Evolutionary conservation across 1,140 invertebrate species (phyloP).

Genomic region (Anastrepha obliqua): DNA sequence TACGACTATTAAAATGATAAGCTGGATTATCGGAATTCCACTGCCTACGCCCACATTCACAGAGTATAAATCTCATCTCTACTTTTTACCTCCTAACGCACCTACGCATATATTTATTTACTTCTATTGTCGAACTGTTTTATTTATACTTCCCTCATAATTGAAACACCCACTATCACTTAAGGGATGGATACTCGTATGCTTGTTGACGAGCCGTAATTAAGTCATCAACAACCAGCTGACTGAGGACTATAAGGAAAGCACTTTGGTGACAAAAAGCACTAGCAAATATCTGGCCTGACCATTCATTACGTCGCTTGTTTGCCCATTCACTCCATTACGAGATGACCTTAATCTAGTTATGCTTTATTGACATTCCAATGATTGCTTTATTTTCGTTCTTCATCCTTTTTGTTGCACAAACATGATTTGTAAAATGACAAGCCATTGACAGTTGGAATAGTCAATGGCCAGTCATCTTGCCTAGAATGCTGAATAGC

Average conservation of each 20-base stretch:
- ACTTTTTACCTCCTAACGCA: neutral
- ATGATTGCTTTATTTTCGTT: neutral
- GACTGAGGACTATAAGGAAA: neutral
- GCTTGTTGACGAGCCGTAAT: conserved; percentile 4
- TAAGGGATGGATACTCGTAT: neutral
- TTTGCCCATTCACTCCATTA: neutral
- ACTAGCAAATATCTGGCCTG: neutral
- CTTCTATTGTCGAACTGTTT: neutral
- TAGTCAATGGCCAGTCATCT: neutral
- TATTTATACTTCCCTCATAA: neutral
- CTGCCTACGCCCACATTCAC: neutral
- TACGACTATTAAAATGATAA: neutral
- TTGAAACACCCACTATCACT: neutral
- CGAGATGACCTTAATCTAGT: neutral
- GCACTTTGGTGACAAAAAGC: neutral
- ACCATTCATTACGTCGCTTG: neutral
- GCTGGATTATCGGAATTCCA: neutral
- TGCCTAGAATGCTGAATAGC: neutral
- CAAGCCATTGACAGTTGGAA: neutral
- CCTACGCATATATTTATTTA: neutral
- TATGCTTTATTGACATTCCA: conserved; percentile 17
- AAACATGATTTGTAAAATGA: neutral
- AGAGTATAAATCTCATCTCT: too few species aligned
- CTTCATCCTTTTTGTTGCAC: neutral
- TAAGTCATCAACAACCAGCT: neutral